Percentiles rank a stretch among this genome's conserved stretches.
phyloP scores from a whole-genome alignment of 2,888 invertebrate genomes.

The Urechis unicinctus region DNA sequence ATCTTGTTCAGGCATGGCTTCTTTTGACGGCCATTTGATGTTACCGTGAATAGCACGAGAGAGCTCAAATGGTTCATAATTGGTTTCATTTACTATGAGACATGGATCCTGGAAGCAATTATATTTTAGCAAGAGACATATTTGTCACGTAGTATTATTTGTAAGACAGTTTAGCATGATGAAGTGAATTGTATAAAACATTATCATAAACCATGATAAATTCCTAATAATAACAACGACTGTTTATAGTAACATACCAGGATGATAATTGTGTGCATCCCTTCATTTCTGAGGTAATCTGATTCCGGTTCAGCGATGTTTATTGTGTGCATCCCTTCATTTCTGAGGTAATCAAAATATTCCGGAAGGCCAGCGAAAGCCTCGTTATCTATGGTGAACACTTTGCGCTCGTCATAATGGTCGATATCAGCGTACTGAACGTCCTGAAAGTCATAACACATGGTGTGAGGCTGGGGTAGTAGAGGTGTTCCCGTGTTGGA shows the following conservation, averaged over 20 bases:
- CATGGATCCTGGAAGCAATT: slow-evolving; percentile 14
- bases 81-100: slow-evolving; percentile 14
- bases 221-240: too few relatives aligned
- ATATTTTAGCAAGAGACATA: too few relatives aligned
- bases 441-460: slow-evolving; percentile 25
- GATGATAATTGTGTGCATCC: slow-evolving; percentile 37
- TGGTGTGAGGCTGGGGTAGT: too few relatives aligned
- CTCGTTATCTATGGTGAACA: slow-evolving; percentile 32
- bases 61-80: slow-evolving; percentile 35
- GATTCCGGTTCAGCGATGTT: too few relatives aligned
- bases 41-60: slow-evolving; percentile 29
- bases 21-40: slow-evolving; percentile 40
- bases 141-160: too few relatives aligned
- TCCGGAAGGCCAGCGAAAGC: slow-evolving; percentile 29
- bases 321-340: slow-evolving; percentile 30
- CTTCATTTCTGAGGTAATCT: too few relatives aligned
- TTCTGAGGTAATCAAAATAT: slow-evolving; percentile 34
- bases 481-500: too few relatives aligned
- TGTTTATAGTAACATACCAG: slow-evolving; percentile 25
- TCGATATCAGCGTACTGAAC: slow-evolving; percentile 43
- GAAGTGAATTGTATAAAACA: too few relatives aligned
- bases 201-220: too few relatives aligned
- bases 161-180: too few relatives aligned
- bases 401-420: slow-evolving; percentile 34
- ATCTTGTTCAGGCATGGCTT: slow-evolving; percentile 9